A percentile compares a stretch with the other conserved stretches of the same genome.
Evolutionary conservation across 2,888 invertebrate species (phyloP).

Genomic region (Tinea semifulvella): DNA sequence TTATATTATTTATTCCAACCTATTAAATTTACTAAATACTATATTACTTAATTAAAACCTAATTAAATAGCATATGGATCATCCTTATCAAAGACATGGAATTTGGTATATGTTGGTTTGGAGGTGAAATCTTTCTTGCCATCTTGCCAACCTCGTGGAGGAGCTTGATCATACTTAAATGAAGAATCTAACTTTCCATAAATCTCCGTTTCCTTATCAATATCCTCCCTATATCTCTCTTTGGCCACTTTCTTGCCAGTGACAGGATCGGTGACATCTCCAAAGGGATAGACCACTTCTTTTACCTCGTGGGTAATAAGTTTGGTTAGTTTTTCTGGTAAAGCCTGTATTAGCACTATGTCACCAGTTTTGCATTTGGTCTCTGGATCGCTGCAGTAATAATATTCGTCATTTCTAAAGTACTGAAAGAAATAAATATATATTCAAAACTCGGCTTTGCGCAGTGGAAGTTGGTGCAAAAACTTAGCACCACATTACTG

Average conservation of each 20-base stretch:
- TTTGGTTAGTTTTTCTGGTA: conserved; percentile 77
- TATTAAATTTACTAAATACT: conserved; percentile 11
- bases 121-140: conserved; percentile 84
- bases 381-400: conserved; percentile 82
- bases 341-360: conserved; percentile 78
- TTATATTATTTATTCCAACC: conserved; percentile 13
- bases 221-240: conserved; percentile 77
- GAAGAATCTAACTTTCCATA: conserved; percentile 74
- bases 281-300: conserved; percentile 81
- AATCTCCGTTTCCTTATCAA: conserved; percentile 71
- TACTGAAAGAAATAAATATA: conserved; percentile 66
- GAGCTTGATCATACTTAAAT: conserved; percentile 81
- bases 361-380: conserved; percentile 84
- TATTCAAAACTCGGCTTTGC: background rate
- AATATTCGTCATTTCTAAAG: conserved; percentile 75
- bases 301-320: conserved; percentile 82
- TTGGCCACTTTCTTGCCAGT: conserved; percentile 82
- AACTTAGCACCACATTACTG: background rate
- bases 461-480: background rate
- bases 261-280: conserved; percentile 87
- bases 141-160: conserved; percentile 82
- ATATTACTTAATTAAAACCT: conserved; percentile 9
- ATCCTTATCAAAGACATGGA: conserved; percentile 78
- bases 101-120: conserved; percentile 79
- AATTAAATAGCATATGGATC: conserved; percentile 75